Evolutionary conservation across 2,888 invertebrate genomes (phyloP), one percentile per base, ranked within the genome.

Genomic region (Agrenia bidenticulata): DNA sequence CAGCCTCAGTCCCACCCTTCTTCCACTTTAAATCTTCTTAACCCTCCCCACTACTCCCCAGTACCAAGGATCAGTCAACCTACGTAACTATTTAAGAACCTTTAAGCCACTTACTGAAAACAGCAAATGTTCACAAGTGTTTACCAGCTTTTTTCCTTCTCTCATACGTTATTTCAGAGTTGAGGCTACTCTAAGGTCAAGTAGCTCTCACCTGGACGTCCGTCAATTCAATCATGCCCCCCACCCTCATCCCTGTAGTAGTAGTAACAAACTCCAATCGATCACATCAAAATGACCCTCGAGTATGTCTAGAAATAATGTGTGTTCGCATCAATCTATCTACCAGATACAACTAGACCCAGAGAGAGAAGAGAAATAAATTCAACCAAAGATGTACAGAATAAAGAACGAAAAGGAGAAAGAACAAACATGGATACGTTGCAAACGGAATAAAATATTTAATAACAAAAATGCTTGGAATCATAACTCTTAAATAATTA

Each of bases 381-480:
- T 39, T 7, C 39, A 45, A 45, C 45, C 15, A 45, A 15, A 15
- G n/a, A 45, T 9, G 9, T n/a, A 45, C 5, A 45, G 15, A 45
- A 45, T 45, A 51, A 51, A 23, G 23, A 15, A 13, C 2, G 24
- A 51, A 51, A 2, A 24, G 7, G 23, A 21, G 19, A 5, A 51
- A n/a, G 7, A 19, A 51, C 51, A 21, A 24, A 51, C 13, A 41
- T 57, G 4, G 7, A 55, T 26, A 19, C 17, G 21, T 57, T 57
- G 57, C 57, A 57, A 57, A 57, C 57, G 39, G 57, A 57, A 57
- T 57, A 57, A 57, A 57, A 57, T 57, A 57, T 57, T 51, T 51
- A 51, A 51, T 51, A 51, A 51, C 51, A 51, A 51, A 51, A 51
- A 51, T 51, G 51, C 51, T 51, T 24, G 51, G 51, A 51, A 51